A percentile compares a stretch with the other conserved stretches of the same genome.
These are phyloP conservation scores for Calosoma granatense DNA, from an alignment of 1,140 invertebrate genomes.

Conservation along the genomic window DNA sequence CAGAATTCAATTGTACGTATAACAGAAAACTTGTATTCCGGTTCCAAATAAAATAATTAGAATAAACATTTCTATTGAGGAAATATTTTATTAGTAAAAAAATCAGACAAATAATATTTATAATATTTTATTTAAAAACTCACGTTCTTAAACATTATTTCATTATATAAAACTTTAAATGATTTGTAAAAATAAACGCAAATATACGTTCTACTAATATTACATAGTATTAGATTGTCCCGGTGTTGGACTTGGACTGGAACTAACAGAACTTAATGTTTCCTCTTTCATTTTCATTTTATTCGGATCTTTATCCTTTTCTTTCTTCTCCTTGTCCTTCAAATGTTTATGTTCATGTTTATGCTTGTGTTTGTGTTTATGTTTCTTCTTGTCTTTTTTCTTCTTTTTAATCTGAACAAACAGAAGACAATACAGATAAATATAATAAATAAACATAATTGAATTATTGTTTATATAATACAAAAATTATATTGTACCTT, in stretches of 20 bases:
- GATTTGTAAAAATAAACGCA: neutral
- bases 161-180: no score
- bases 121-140: no score
- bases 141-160: no score
- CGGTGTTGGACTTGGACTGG: constrained; percentile 43
- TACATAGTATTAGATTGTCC: neutral
- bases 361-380: constrained; percentile 67
- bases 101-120: no score
- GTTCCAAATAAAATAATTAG: no score
- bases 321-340: constrained; percentile 38
- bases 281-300: constrained; percentile 41
- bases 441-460: constrained; percentile 16
- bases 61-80: no score
- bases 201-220: no score
- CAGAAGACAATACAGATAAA: constrained; percentile 26
- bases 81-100: no score
- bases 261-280: constrained; percentile 52
- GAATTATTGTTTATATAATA: constrained; percentile 13
- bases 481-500: constrained; percentile 37
- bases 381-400: constrained; percentile 75
- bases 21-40: no score
- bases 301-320: constrained; percentile 38
- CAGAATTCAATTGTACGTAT: no score
- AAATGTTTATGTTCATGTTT: constrained; percentile 64
- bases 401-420: constrained; percentile 65